A percentile compares a stretch with the other conserved stretches of the same genome.
These are phyloP conservation scores for Enoplosus armatus DNA, from an alignment of 2,797 vertebrate genomes.

Conservation along the genomic window DNA sequence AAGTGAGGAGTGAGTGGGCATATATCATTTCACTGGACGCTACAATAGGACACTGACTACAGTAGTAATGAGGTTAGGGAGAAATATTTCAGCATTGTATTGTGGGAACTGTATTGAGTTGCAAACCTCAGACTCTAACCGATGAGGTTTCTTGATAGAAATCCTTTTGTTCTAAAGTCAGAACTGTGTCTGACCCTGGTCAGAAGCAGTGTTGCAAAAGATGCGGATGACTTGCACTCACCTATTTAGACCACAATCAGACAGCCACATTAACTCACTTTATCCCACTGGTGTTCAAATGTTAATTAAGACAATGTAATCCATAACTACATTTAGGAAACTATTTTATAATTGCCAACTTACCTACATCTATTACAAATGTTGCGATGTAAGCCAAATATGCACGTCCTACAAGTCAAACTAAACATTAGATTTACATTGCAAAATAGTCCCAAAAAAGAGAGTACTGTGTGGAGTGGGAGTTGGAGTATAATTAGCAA, in stretches of 20 bases:
- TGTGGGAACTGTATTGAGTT: slow-evolving; percentile 23
- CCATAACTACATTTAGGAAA: not conserved
- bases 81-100: slow-evolving; percentile 4
- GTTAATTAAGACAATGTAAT: not conserved
- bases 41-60: slow-evolving; percentile 1
- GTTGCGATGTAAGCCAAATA: not conserved
- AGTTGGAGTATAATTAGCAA: not conserved
- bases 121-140: slow-evolving; percentile 9
- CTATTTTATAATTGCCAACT: not conserved
- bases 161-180: not conserved
- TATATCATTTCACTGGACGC: not conserved
- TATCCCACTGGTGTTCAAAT: not conserved
- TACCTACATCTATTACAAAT: not conserved
- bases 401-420: not conserved
- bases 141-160: slow-evolving; percentile 4
- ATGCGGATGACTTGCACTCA: not conserved
- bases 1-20: slow-evolving; percentile 13
- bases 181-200: not conserved
- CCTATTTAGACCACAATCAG: not conserved
- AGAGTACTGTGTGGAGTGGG: not conserved
- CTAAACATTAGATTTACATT: not conserved
- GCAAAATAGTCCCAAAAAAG: no score
- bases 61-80: slow-evolving; percentile 1
- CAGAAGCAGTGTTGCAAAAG: not conserved
- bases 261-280: not conserved